Evolutionary conservation across 23 tunicate genomes (phyloP), one percentile per base, ranked within the genome.

Genomic region (Trididemnum miniatum): DNA sequence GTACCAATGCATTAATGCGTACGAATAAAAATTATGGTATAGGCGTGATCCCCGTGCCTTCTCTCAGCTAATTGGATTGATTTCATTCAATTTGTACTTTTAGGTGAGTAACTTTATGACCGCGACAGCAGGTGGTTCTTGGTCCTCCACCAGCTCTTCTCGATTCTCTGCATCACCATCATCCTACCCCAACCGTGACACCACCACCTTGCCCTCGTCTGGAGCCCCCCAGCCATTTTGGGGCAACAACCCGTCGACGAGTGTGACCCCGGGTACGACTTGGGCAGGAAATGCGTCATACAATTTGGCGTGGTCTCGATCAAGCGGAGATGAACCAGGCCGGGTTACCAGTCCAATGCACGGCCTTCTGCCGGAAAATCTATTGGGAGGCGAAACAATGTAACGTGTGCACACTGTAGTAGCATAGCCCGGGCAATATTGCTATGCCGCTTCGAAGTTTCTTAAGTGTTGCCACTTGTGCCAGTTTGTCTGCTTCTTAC

Each of bases 301-400:
- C 24, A 59, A 62, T 71, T 34, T 73, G 54, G 65, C 91, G 31
- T 92, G 97, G 97, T 83, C 92, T 0, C 67, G 88, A 12, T 65
- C 77, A 5, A 81, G 79, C 4, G 86, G 86, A 1, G 97, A 92
- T 22, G 89, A 92, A 35, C 54, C 72, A 51, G 59, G 82, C 0
- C 91, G 97, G 25, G 78, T 86, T 49, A 86, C 82, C 83, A 92
- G 97, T 50, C 97, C 97, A 26, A 75, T 86, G 59, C 89, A 92
- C 72, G 83, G 82, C 64, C 85, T 92, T 51, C 81, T 92, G 0
- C 97, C 97, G 1, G 97, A 86, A 72, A 92, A 92, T 79, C 82
- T 92, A 34, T 80, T 92, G 23, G 97, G 97, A 39, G 91, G 89
- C 20, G 92, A 92, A 57, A 83, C 81, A 38, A 82, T 92, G 91